Conservation (phyloP, 35 echinoderm and acorn worm genomes). For the Heliocidaris tuberculata region DNA sequence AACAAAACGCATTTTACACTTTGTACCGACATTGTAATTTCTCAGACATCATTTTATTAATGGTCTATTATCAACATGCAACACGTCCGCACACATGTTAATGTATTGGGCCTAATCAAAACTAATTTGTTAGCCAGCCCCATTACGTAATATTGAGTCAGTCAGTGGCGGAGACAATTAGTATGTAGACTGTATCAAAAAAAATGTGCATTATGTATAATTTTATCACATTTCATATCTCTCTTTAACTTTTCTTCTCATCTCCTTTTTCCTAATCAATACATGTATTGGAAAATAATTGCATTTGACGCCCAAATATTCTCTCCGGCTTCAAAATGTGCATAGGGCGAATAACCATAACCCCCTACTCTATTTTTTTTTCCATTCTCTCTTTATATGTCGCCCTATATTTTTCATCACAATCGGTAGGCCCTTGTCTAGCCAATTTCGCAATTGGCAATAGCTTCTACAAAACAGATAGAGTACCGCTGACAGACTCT, state of each 20-base stretch:
- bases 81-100: not conserved
- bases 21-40: not conserved
- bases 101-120: not conserved
- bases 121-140: not conserved
- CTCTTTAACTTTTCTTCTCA: too few relatives aligned
- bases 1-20: not conserved
- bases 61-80: not conserved
- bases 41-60: not conserved
- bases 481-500: not conserved
- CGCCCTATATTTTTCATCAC: not conserved
- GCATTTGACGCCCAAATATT: too few relatives aligned
- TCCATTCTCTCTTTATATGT: not conserved
- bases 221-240: not conserved
- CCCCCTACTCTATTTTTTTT: too few relatives aligned
- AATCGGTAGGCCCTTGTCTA: not conserved
- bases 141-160: not conserved
- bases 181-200: too few relatives aligned
- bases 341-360: too few relatives aligned
- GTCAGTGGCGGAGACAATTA: too few relatives aligned
- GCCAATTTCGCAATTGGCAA: not conserved
- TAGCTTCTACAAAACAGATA: not conserved
- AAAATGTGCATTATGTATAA: not conserved
- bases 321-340: too few relatives aligned
- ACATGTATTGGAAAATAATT: too few relatives aligned
- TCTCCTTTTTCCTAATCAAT: too few relatives aligned